phyloP scores from a whole-genome alignment of 2,113 vertebrate species.

The Ageneiosus marmoratus region DNA sequence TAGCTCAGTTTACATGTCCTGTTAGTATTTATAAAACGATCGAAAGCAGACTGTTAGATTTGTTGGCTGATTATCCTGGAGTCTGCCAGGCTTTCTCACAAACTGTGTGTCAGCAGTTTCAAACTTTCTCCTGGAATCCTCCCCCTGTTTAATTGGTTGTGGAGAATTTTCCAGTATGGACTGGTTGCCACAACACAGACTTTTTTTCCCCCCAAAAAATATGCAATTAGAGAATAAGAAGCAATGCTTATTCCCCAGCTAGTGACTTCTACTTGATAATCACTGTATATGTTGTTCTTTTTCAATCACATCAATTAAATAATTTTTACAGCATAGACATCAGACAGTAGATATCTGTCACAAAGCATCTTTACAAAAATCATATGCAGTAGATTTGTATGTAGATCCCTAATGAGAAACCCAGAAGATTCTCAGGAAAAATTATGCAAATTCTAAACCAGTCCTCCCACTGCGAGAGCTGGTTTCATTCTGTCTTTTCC shows the following conservation, averaged over 20 bases:
- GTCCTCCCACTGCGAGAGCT: neutral
- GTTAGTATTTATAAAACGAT: neutral
- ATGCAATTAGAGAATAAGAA: neutral
- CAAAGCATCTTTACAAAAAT: neutral
- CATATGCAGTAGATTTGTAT: neutral
- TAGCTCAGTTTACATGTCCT: neutral
- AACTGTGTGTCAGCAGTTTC: constrained; percentile 44
- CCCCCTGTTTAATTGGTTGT: constrained; percentile 56
- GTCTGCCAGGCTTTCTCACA: constrained; percentile 33
- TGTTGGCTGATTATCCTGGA: constrained; percentile 35
- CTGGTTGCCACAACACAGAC: constrained; percentile 10
- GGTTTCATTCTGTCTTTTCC: neutral
- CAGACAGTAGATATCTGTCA: neutral
- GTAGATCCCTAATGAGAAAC: neutral
- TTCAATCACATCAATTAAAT: neutral
- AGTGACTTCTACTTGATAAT: neutral
- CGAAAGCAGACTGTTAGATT: constrained; percentile 29
- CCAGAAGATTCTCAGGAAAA: too few species aligned
- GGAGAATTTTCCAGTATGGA: constrained; percentile 52
- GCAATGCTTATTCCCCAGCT: neutral
- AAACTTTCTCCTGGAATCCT: constrained; percentile 41
- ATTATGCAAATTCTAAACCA: neutral
- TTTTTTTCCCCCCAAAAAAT: neutral
- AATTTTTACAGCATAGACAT: neutral
- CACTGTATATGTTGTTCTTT: neutral